phyloP scores from a whole-genome alignment of 2,888 invertebrate genomes.

The Athrips mouffetella region DNA sequence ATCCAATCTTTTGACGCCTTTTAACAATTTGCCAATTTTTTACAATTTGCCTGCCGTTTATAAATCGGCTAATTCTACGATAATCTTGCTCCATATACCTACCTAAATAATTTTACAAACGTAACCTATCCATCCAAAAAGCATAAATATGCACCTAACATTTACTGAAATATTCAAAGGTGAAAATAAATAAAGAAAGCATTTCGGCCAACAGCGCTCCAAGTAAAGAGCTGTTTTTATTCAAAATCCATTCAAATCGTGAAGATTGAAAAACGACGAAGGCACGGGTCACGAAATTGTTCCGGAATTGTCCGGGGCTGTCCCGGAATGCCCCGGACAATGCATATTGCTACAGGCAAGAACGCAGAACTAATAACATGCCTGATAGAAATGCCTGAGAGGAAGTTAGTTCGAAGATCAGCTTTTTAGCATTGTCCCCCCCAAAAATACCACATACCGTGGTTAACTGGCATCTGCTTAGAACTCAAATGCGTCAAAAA shows the following conservation, averaged over 20 bases:
- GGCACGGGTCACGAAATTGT: conserved; percentile 17
- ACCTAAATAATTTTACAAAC: too few relatives aligned
- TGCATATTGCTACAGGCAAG: conserved; percentile 17
- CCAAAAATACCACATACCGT: too few relatives aligned
- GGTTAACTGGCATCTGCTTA: too few relatives aligned
- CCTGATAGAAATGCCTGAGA: not conserved
- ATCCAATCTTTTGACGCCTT: too few relatives aligned
- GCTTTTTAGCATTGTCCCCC: too few relatives aligned
- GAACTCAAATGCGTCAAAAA: too few relatives aligned
- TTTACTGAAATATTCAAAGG: not conserved
- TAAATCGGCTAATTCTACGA: too few relatives aligned
- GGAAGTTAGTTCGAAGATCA: not conserved
- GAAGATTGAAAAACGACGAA: conserved; percentile 20
- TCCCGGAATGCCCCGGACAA: conserved; percentile 17
- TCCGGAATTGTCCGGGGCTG: conserved; percentile 14
- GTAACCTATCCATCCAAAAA: too few relatives aligned
- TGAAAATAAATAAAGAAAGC: not conserved
- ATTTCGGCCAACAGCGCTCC: not conserved
- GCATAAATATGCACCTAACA: too few relatives aligned
- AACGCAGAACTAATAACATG: not conserved
- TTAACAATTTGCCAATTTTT: too few relatives aligned
- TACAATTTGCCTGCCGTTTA: too few relatives aligned
- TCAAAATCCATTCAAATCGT: conserved; percentile 17
- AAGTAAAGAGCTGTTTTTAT: conserved; percentile 10
- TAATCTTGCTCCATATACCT: too few relatives aligned